phyloP scores from a whole-genome alignment of 2,888 invertebrate genomes.

The Drosophila algonquin region DNA sequence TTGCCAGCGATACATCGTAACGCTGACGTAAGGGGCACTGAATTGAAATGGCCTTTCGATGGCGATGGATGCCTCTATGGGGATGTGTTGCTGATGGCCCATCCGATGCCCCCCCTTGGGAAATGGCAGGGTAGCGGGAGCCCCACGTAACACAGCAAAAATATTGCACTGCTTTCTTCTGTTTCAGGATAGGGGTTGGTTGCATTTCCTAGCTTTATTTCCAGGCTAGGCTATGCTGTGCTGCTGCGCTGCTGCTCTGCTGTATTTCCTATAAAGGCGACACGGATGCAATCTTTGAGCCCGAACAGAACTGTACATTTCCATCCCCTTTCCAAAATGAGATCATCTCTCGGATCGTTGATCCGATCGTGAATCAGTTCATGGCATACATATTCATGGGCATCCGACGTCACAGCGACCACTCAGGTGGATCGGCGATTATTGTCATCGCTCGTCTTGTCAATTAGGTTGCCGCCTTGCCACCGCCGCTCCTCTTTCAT shows the following conservation, averaged over 20 bases:
- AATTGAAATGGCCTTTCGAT: slow-evolving; percentile 63
- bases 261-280: slow-evolving; percentile 13
- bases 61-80: slow-evolving; percentile 1
- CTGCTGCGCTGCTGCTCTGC: too few relatives aligned
- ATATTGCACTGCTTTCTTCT: slow-evolving; percentile 16
- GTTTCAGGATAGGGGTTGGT: slow-evolving; percentile 31
- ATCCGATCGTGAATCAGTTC: slow-evolving; percentile 23
- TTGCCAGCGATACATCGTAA: slow-evolving; percentile 45
- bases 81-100: not conserved
- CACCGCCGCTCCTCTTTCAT: slow-evolving; percentile 32
- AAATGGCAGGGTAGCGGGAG: not conserved
- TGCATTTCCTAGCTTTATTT: slow-evolving; percentile 38
- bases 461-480: slow-evolving; percentile 11
- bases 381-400: slow-evolving; percentile 58
- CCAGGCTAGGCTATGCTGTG: not conserved
- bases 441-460: slow-evolving; percentile 16
- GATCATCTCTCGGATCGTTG: slow-evolving; percentile 27
- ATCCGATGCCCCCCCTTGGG: not conserved
- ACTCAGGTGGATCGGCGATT: slow-evolving; percentile 32
- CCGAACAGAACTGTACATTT: slow-evolving; percentile 36
- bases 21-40: slow-evolving; percentile 71
- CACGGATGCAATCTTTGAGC: slow-evolving; percentile 63
- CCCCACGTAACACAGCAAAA: slow-evolving; percentile 19
- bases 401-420: slow-evolving; percentile 53
- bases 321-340: slow-evolving; percentile 23